phyloP scores from a whole-genome alignment of 2,797 vertebrate species.

The Tragelaphus oryx region DNA sequence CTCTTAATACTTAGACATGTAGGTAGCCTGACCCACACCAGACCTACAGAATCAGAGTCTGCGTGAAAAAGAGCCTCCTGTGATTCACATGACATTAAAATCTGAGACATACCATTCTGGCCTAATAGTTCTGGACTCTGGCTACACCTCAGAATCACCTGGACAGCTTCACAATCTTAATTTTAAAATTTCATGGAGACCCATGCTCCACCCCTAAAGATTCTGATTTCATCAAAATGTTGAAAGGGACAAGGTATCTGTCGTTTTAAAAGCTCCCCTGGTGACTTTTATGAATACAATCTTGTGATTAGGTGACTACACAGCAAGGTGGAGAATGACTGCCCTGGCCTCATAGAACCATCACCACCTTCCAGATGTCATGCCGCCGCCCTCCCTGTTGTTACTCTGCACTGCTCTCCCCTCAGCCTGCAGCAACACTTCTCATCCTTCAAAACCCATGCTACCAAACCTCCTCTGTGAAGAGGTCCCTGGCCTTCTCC shows the following conservation, averaged over 20 bases:
- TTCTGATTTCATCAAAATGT: background rate
- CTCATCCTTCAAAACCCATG: background rate
- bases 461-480: background rate
- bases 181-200: background rate
- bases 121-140: background rate
- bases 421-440: background rate
- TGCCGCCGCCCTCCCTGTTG: background rate
- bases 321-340: background rate
- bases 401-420: background rate
- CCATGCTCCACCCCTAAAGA: background rate
- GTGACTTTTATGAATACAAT: background rate
- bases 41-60: background rate
- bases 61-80: background rate
- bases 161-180: background rate
- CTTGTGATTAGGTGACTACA: background rate
- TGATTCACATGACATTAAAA: background rate
- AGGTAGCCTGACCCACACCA: background rate
- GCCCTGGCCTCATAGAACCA: background rate
- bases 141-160: background rate
- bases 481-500: background rate
- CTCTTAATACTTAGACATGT: background rate
- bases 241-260: background rate
- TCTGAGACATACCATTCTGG: background rate
- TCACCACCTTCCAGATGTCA: background rate
- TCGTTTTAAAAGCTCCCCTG: background rate